These are phyloP conservation scores for Mythimna ferrago DNA, from an alignment of 2,888 invertebrate genomes.

Conservation along the genomic window DNA sequence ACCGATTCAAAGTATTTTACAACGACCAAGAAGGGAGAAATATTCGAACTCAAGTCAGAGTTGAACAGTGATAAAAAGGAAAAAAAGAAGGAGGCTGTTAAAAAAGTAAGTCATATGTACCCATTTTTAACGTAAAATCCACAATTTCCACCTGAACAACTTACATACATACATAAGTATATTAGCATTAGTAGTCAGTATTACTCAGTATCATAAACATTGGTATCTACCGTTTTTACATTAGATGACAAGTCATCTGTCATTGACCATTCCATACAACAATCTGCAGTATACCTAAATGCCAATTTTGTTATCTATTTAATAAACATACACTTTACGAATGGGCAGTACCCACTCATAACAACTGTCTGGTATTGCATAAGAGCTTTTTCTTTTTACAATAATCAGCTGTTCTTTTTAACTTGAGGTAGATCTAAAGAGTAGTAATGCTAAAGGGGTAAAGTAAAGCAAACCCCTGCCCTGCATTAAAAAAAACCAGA, in stretches of 20 bases:
- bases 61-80: conserved; percentile 99
- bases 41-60: conserved; percentile 99
- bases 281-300: no score
- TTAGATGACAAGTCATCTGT: conserved; percentile 34
- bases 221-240: neutral
- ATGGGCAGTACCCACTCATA: neutral
- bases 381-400: conserved; percentile 9
- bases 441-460: neutral
- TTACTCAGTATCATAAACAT: neutral
- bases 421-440: neutral
- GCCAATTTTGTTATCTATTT: neutral
- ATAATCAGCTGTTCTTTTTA: neutral
- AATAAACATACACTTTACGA: neutral
- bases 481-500: no score
- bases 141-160: no score
- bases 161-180: neutral
- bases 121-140: neutral
- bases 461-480: no score
- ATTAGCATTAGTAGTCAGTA: no score
- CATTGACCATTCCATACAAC: neutral
- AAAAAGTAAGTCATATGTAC: conserved; percentile 93
- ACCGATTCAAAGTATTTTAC: conserved; percentile 99
- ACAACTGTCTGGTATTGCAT: conserved; percentile 26
- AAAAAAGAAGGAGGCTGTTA: conserved; percentile 99
- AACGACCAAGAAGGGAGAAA: conserved; percentile 99